Percentiles rank a stretch among this genome's conserved stretches.
These are phyloP conservation scores for Nysson spinosus DNA, from an alignment of 2,888 invertebrate species.

Conservation along the genomic window DNA sequence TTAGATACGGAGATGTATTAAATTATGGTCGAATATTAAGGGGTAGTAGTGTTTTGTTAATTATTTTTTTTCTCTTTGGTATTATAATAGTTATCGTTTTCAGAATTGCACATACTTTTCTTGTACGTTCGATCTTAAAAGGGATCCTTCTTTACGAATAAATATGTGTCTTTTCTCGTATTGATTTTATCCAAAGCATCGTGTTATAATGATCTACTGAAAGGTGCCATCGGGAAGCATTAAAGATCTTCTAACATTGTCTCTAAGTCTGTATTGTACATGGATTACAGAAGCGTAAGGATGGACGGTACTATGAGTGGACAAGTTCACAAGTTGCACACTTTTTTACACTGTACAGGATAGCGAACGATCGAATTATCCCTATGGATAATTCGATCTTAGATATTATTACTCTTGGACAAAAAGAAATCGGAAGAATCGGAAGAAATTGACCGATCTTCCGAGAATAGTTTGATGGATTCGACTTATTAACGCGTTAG, in stretches of 20 bases:
- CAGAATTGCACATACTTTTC: conserved; percentile 9
- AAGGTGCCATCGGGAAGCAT: conserved; percentile 61
- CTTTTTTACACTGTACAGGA: background rate
- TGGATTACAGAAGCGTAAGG: conserved; percentile 57
- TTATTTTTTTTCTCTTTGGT: conserved; percentile 23
- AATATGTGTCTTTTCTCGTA: conserved; percentile 30
- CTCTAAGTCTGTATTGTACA: conserved; percentile 58
- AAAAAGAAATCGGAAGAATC: too few species aligned
- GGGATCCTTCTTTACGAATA: conserved; percentile 28
- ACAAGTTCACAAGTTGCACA: conserved; percentile 17
- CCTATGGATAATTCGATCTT: too few species aligned
- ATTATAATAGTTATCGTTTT: conserved; percentile 22
- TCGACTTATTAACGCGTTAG: too few species aligned
- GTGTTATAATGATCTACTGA: conserved; percentile 45
- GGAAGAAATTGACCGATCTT: too few species aligned
- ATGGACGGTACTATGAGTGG: conserved; percentile 64
- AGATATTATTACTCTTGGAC: too few species aligned
- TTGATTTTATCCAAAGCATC: conserved; percentile 40
- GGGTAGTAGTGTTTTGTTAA: conserved; percentile 25
- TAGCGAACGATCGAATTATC: background rate
- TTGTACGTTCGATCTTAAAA: conserved; percentile 8
- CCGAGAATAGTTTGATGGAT: too few species aligned
- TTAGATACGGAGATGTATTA: conserved; percentile 23
- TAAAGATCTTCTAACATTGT: conserved; percentile 62
- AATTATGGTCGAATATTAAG: conserved; percentile 10